Evolutionary conservation across 2,113 vertebrate genomes (phyloP).

Genomic region (Oncorhynchus kisutch): DNA sequence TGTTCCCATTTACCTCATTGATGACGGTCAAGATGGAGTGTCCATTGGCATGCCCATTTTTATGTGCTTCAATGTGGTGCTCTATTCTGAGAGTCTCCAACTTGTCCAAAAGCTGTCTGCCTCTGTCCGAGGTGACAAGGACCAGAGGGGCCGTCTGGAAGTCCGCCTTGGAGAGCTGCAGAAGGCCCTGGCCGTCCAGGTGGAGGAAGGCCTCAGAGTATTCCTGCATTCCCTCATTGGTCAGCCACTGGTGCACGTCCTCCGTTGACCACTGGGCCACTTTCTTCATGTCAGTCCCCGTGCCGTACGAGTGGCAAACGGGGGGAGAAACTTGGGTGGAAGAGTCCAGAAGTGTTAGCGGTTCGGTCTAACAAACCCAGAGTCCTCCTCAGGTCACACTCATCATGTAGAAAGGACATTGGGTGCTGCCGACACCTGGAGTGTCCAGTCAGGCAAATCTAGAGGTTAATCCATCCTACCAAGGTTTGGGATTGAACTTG

Average conservation of each 20-base stretch:
- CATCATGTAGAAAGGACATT: constrained; percentile 51
- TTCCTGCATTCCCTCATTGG: constrained; percentile 81
- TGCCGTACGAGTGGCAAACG: constrained; percentile 9
- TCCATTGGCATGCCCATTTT: constrained; percentile 73
- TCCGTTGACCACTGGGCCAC: constrained; percentile 78
- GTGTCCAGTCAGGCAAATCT: constrained; percentile 26
- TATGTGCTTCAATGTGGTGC: constrained; percentile 83
- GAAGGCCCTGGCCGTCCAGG: constrained; percentile 76
- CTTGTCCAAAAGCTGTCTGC: constrained; percentile 79
- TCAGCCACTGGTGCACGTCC: constrained; percentile 80
- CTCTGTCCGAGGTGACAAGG: constrained; percentile 78
- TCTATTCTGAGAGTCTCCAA: constrained; percentile 83
- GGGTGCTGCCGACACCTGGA: constrained; percentile 27
- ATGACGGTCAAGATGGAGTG: constrained; percentile 63
- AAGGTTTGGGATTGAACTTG: background rate
- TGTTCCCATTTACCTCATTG: constrained; percentile 56
- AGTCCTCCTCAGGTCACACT: constrained; percentile 43
- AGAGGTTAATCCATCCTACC: background rate
- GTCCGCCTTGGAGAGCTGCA: constrained; percentile 77
- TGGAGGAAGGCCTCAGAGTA: constrained; percentile 77
- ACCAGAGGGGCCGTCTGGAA: constrained; percentile 78
- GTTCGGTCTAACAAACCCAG: background rate
- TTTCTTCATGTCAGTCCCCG: constrained; percentile 77
- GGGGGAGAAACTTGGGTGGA: constrained; percentile 3
- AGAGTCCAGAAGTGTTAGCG: background rate